Conservation (phyloP, 2,888 invertebrate genomes). For the Ectemnius continuus region DNA sequence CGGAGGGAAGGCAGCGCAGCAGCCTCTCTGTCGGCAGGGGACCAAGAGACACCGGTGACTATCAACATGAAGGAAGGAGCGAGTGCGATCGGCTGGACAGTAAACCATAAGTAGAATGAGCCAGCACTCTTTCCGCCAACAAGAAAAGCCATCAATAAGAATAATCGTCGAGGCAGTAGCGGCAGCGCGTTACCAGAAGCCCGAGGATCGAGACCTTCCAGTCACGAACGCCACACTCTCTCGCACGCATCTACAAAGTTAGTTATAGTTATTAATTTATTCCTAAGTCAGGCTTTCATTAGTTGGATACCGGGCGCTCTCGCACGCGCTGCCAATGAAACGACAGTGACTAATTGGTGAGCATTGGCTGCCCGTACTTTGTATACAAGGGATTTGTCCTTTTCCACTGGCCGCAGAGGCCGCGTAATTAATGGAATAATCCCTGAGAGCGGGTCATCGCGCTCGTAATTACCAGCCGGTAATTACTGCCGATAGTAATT, state of each 20-base stretch:
- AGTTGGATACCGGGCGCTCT: background rate
- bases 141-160: constrained; percentile 2
- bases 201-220: background rate
- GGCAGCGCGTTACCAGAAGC: background rate
- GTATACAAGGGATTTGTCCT: background rate
- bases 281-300: background rate
- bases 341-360: constrained; percentile 8
- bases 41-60: constrained; percentile 32
- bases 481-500: constrained; percentile 46
- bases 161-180: background rate
- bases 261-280: background rate
- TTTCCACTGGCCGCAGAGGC: background rate
- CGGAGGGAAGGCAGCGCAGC: constrained; percentile 40
- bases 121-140: background rate
- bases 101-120: constrained; percentile 18
- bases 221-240: no score
- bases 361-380: background rate
- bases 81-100: background rate
- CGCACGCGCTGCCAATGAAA: background rate
- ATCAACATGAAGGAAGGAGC: background rate
- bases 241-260: no score
- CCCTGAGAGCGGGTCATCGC: background rate
- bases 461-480: constrained; percentile 31
- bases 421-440: constrained; percentile 14
- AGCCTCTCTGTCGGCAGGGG: constrained; percentile 11